Evolutionary conservation across 2,888 invertebrate genomes (phyloP).

Genomic region (Ectemnius cavifrons): DNA sequence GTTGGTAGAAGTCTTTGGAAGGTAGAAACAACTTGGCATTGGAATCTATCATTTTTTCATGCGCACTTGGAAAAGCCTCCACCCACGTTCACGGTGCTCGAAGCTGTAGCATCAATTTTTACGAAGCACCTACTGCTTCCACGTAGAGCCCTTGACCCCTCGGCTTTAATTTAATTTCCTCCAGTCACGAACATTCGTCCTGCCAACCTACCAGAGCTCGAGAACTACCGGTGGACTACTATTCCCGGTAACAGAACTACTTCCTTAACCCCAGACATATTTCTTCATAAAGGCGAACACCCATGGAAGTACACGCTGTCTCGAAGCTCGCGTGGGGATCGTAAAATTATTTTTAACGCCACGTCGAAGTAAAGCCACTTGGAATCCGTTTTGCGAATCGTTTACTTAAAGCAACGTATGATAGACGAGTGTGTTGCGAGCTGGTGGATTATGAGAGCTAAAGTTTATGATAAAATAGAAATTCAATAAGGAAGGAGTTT

Average conservation of each 20-base stretch:
- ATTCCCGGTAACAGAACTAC: slow-evolving; percentile 21
- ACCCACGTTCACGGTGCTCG: slow-evolving; percentile 16
- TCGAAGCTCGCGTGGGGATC: slow-evolving; percentile 32
- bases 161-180: slow-evolving; percentile 58
- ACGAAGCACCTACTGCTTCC: slow-evolving; percentile 18
- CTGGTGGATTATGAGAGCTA: too few relatives aligned
- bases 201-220: slow-evolving; percentile 14
- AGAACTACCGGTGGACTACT: slow-evolving; percentile 13
- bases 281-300: slow-evolving; percentile 18
- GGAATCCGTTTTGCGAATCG: slow-evolving; percentile 21
- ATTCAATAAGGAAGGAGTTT: too few relatives aligned
- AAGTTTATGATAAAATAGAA: too few relatives aligned
- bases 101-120: slow-evolving; percentile 42
- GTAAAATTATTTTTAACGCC: slow-evolving; percentile 29
- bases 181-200: slow-evolving; percentile 44
- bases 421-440: too few relatives aligned
- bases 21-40: too few relatives aligned
- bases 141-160: slow-evolving; percentile 36
- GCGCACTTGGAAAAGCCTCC: neutral
- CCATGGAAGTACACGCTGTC: slow-evolving; percentile 25
- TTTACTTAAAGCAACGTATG: neutral
- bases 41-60: too few relatives aligned
- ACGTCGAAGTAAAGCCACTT: neutral
- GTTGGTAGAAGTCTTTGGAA: neutral
- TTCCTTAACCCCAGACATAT: slow-evolving; percentile 26